Base-by-base conservation (phyloP, 2,113 vertebrate species). In the Regulus satrapa region DNA sequence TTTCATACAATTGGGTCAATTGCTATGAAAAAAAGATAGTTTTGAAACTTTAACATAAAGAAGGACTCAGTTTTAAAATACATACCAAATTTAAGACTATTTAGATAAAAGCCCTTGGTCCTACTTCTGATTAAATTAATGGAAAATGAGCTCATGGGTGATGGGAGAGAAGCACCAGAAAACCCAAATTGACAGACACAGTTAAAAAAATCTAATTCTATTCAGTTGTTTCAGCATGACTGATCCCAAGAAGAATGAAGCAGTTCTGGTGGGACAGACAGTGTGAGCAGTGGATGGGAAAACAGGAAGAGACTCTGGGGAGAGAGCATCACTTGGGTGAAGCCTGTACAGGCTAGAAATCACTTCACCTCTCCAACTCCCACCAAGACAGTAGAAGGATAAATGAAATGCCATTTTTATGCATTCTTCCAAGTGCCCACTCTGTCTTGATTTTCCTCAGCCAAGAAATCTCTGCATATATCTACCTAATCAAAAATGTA, bases 281-380 rank as follows among this genome's bases (percentile, higher is more conserved):
- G 88, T 96, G 79, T 96, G 77, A 97, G 63, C 52, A 84, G 91
- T 45, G 89, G 83, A 94, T 63, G 71, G 84, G 94, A 97, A 93
- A 96, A 89, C 74, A 92, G 81, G 92, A 97, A 93, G 76, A 96
- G 85, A 88, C 80, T 38, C 82, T 18, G 7, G 66, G 32, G 32
- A 89, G 62, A 76, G 68, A 95, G 88, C 6, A 6, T 56, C n/a
- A 59, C 84, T 92, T 92, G 80, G 83, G 71, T 72, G 76, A 77
- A 87, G 83, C 85, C 88, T 92, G 82, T 34, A 48, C 0, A 9
- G 96, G 63, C 71, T 40, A 56, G 62, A 76, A 77, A 85, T 71
- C 54, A n/a, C 49, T 79, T 68, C 69, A 91, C 77, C 55, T 89
- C 93, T 95, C 91, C 86, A 82, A 96, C 75, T 89, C 69, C 74